Conservation (phyloP, 2,113 vertebrate genomes). For the Eurypyga helias region DNA sequence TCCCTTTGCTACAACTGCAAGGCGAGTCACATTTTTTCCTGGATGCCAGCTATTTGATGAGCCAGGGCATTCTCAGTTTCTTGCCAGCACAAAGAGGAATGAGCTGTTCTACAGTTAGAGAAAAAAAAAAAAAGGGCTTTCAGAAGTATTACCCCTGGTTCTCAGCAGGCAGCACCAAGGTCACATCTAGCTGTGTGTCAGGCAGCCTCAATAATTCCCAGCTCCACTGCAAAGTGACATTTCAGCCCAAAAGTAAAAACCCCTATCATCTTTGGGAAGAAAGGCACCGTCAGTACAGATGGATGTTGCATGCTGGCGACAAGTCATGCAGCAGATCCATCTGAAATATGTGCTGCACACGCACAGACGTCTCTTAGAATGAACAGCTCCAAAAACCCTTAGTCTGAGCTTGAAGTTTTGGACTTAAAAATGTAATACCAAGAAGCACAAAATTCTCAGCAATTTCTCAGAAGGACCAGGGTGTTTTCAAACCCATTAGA, state of each 20-base stretch:
- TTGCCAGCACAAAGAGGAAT: neutral
- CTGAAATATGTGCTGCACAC: neutral
- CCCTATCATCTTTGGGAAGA: neutral
- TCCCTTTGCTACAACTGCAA: neutral
- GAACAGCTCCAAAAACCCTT: neutral
- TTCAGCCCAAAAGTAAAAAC: neutral
- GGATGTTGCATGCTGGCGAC: neutral
- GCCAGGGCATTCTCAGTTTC: neutral
- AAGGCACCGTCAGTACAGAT: neutral
- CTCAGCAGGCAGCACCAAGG: neutral
- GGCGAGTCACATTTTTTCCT: neutral
- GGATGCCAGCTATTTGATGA: neutral
- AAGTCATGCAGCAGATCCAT: neutral
- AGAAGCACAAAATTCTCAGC: neutral
- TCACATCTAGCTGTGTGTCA: slow-evolving; percentile 42
- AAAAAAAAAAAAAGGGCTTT: neutral
- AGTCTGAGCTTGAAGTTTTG: neutral
- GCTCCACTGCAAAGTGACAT: neutral
- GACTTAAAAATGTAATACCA: neutral
- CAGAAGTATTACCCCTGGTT: slow-evolving; percentile 12
- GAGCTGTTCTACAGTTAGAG: neutral
- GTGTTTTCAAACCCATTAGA: neutral
- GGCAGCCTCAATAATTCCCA: slow-evolving; percentile 53
- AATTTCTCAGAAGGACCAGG: neutral
- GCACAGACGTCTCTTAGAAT: neutral